Evolutionary conservation across 2,113 vertebrate species (phyloP).

Genomic region (Charina bottae): DNA sequence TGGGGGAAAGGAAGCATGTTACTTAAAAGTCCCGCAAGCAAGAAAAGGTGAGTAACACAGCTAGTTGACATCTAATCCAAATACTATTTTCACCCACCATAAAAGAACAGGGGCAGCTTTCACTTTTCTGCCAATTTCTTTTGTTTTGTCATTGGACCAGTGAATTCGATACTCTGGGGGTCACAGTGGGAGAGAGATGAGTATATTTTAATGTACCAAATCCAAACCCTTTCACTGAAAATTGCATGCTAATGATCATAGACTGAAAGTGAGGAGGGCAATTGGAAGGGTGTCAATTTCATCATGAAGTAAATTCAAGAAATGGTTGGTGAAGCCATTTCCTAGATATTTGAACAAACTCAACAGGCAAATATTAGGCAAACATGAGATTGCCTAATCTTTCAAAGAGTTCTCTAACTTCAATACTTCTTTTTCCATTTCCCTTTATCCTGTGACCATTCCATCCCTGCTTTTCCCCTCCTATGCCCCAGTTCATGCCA

Average conservation of each 20-base stretch:
- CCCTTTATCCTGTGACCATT: background rate
- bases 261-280: background rate
- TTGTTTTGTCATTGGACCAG: background rate
- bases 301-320: background rate
- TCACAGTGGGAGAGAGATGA: constrained; percentile 12
- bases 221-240: background rate
- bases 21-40: constrained; percentile 41
- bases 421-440: constrained; percentile 5
- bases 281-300: background rate
- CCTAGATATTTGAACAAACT: too few relatives aligned
- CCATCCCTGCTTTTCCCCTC: background rate
- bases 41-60: constrained; percentile 11
- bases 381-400: background rate
- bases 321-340: background rate
- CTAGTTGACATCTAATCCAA: background rate
- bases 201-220: background rate
- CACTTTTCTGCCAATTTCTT: background rate
- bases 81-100: background rate
- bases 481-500: background rate
- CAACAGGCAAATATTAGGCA: background rate
- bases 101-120: background rate
- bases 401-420: background rate
- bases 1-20: constrained; percentile 32
- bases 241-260: constrained; percentile 20
- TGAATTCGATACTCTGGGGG: background rate